Evolutionary conservation across 2,888 invertebrate species (phyloP).

Genomic region (Subacronicta megacephala): DNA sequence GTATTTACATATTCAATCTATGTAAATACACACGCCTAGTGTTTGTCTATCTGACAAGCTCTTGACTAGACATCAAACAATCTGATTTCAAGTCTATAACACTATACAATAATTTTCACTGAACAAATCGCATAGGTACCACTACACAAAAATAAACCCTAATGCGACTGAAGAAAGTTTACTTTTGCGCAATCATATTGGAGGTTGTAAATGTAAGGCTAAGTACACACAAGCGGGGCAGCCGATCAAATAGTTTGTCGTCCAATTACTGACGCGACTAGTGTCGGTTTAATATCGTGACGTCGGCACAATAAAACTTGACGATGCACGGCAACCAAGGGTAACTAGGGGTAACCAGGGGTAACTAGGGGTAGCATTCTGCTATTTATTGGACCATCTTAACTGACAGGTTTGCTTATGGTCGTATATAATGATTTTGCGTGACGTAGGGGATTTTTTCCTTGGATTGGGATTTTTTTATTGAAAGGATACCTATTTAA

Average conservation of each 20-base stretch:
- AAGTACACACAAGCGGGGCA: constrained; percentile 46
- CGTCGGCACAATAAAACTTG: constrained; percentile 52
- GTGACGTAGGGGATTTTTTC: constrained; percentile 33
- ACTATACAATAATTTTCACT: constrained; percentile 30
- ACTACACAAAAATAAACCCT: constrained; percentile 3
- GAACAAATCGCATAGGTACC: constrained; percentile 7
- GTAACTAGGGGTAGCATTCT: constrained; percentile 23
- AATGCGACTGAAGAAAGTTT: neutral
- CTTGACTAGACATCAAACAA: constrained; percentile 30
- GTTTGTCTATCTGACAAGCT: constrained; percentile 34
- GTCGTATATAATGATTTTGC: constrained; percentile 39
- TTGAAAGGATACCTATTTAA: constrained; percentile 2
- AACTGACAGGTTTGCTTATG: constrained; percentile 39
- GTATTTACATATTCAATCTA: constrained; percentile 3
- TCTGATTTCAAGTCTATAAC: constrained; percentile 38
- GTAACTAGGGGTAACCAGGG: constrained; percentile 17
- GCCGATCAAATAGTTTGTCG: constrained; percentile 69
- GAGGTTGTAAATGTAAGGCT: constrained; percentile 43
- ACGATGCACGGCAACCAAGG: constrained; percentile 22
- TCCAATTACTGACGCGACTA: constrained; percentile 63
- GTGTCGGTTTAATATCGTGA: constrained; percentile 58
- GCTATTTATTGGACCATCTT: constrained; percentile 23
- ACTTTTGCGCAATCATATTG: constrained; percentile 3
- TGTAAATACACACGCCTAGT: constrained; percentile 20
- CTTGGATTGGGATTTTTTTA: constrained; percentile 6